A percentile compares a stretch with the other conserved stretches of the same genome.
Conservation (phyloP, 2,888 invertebrate genomes). For the Pammene fasciana region DNA sequence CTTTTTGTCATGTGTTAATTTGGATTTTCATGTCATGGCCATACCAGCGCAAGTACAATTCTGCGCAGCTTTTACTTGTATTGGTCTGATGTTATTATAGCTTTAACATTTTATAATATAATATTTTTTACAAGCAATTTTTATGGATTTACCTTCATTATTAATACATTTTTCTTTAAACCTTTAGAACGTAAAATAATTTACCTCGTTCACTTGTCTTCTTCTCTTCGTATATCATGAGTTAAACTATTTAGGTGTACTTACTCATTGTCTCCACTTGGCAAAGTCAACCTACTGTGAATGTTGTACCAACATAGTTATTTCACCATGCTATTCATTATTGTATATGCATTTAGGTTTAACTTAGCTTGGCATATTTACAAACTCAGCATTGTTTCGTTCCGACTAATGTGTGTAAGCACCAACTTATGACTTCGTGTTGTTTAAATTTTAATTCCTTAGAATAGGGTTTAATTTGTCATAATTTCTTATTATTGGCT, state of each 20-base stretch:
- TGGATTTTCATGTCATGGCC: no score
- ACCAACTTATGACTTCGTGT: conserved; percentile 21
- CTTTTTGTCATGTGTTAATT: no score
- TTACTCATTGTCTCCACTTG: conserved; percentile 62
- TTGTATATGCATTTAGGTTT: background rate
- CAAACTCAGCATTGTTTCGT: background rate
- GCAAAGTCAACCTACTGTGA: conserved; percentile 53
- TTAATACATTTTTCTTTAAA: no score
- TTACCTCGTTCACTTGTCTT: conserved; percentile 38
- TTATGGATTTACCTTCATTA: no score
- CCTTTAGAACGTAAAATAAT: no score
- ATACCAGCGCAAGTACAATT: no score
- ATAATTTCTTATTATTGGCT: conserved; percentile 33
- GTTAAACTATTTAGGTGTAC: conserved; percentile 56
- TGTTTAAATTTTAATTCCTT: conserved; percentile 1
- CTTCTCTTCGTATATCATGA: conserved; percentile 49
- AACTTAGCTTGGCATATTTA: background rate
- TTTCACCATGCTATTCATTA: conserved; percentile 28
- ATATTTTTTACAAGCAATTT: no score
- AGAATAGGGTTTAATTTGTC: conserved; percentile 43
- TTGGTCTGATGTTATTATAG: no score
- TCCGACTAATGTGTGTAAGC: conserved; percentile 29
- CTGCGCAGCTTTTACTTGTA: no score
- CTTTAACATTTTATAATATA: no score
- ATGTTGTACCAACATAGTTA: conserved; percentile 44